Evolutionary conservation across 2,888 invertebrate genomes (phyloP).

Genomic region (Aspidiotus destructor): DNA sequence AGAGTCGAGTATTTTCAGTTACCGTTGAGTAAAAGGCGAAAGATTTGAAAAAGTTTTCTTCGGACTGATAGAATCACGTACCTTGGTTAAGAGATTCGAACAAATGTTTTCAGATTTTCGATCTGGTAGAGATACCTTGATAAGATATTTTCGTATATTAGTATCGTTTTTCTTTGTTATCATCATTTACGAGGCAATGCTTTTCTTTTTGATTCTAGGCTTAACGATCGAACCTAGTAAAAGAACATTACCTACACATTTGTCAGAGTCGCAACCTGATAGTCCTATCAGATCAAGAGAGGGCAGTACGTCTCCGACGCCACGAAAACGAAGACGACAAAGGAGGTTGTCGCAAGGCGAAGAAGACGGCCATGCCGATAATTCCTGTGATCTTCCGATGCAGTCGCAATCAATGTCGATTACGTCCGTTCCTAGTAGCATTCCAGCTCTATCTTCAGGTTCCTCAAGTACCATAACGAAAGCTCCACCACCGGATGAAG

Average conservation of each 20-base stretch:
- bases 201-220: slow-evolving; percentile 26
- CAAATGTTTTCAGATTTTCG: too few relatives aligned
- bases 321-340: slow-evolving; percentile 36
- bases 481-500: slow-evolving; percentile 31
- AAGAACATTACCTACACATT: slow-evolving; percentile 34
- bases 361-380: slow-evolving; percentile 38
- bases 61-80: too few relatives aligned
- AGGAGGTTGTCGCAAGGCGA: slow-evolving; percentile 38
- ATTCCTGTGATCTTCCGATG: slow-evolving; percentile 38
- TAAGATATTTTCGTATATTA: too few relatives aligned
- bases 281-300: slow-evolving; percentile 37
- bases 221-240: slow-evolving; percentile 36
- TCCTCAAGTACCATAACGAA: slow-evolving; percentile 35
- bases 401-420: slow-evolving; percentile 23
- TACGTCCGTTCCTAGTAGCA: slow-evolving; percentile 29
- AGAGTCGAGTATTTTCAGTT: too few relatives aligned
- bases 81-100: too few relatives aligned
- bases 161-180: not conserved
- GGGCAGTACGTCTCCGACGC: slow-evolving; percentile 36
- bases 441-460: slow-evolving; percentile 35
- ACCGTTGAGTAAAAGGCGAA: too few relatives aligned
- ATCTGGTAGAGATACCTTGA: too few relatives aligned
- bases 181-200: not conserved
- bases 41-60: too few relatives aligned
- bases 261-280: slow-evolving; percentile 34